phyloP scores from a whole-genome alignment of 2,113 vertebrate species.

The Verasper variegatus region DNA sequence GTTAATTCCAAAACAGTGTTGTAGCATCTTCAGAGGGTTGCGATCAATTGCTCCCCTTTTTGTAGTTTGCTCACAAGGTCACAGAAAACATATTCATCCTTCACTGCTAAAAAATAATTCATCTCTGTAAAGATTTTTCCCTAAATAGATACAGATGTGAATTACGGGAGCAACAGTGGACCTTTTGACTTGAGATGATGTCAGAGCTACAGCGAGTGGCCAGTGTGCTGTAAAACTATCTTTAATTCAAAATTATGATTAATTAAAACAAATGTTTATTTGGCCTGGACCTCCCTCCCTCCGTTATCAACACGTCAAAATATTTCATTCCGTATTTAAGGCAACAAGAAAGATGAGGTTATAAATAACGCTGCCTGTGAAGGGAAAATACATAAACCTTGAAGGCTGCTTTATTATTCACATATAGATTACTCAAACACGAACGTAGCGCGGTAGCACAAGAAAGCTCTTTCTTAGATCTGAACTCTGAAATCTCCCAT shows the following conservation, averaged over 20 bases:
- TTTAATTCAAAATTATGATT: conserved; percentile 72
- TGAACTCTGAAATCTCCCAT: conserved; percentile 16
- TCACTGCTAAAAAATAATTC: conserved; percentile 55
- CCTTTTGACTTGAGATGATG: conserved; percentile 53
- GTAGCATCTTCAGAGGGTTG: conserved; percentile 67
- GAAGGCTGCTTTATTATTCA: conserved; percentile 79
- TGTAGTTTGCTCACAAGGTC: conserved; percentile 75
- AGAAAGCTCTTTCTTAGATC: conserved; percentile 33
- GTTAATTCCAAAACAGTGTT: conserved; percentile 65
- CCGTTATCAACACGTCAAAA: conserved; percentile 74
- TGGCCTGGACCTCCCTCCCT: conserved; percentile 61
- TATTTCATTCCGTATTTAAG: conserved; percentile 77
- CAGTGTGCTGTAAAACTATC: conserved; percentile 40
- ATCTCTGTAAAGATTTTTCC: conserved; percentile 65
- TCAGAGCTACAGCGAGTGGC: conserved; percentile 38
- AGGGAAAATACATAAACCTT: conserved; percentile 76
- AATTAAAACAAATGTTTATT: conserved; percentile 79
- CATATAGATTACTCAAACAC: conserved; percentile 78
- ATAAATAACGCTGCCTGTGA: conserved; percentile 74
- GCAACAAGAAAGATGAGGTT: conserved; percentile 72
- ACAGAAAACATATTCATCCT: conserved; percentile 70
- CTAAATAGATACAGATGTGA: conserved; percentile 70
- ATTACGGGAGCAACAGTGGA: conserved; percentile 39
- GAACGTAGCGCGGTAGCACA: conserved; percentile 34
- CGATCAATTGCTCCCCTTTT: conserved; percentile 72